Conservation (phyloP, 1,140 invertebrate species). For the Leptestheria dahalacensis region DNA sequence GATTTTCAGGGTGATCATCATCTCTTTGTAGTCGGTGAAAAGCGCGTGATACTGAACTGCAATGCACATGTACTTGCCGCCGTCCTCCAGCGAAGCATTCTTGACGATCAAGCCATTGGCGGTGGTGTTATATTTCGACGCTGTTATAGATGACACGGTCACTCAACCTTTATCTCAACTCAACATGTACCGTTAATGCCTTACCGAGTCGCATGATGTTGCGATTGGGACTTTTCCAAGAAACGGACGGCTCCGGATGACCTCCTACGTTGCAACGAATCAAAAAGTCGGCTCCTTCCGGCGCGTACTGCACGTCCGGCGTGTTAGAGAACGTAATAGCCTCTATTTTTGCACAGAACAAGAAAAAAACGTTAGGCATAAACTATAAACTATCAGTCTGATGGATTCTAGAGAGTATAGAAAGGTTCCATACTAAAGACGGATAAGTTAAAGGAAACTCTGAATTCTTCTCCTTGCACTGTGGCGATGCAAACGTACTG, state of each 20-base stretch:
- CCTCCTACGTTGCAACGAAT: slow-evolving; percentile 34
- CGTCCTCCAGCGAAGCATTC: slow-evolving; percentile 34
- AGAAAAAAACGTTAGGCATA: neutral
- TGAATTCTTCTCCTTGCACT: slow-evolving; percentile 23
- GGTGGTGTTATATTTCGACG: slow-evolving; percentile 27
- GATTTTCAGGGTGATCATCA: slow-evolving; percentile 34
- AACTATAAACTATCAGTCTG: neutral
- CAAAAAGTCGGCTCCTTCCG: slow-evolving; percentile 30
- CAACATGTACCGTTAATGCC: neutral
- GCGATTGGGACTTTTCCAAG: slow-evolving; percentile 23
- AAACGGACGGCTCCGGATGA: slow-evolving; percentile 33
- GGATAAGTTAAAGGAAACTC: slow-evolving; percentile 21
- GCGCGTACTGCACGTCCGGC: slow-evolving; percentile 28
- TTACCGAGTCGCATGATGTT: neutral
- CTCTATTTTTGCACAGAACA: slow-evolving; percentile 21
- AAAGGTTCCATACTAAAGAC: slow-evolving; percentile 25
- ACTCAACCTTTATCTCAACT: slow-evolving; percentile 17
- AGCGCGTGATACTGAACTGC: slow-evolving; percentile 34
- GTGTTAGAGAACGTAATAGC: slow-evolving; percentile 31
- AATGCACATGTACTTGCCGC: slow-evolving; percentile 36
- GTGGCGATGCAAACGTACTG: slow-evolving; percentile 25
- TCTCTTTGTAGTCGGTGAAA: slow-evolving; percentile 30
- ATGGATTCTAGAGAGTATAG: neutral
- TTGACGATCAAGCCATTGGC: slow-evolving; percentile 34
- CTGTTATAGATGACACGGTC: slow-evolving; percentile 18